Base-by-base conservation (phyloP, 2,888 invertebrate genomes). In the Morpho deidamia region DNA sequence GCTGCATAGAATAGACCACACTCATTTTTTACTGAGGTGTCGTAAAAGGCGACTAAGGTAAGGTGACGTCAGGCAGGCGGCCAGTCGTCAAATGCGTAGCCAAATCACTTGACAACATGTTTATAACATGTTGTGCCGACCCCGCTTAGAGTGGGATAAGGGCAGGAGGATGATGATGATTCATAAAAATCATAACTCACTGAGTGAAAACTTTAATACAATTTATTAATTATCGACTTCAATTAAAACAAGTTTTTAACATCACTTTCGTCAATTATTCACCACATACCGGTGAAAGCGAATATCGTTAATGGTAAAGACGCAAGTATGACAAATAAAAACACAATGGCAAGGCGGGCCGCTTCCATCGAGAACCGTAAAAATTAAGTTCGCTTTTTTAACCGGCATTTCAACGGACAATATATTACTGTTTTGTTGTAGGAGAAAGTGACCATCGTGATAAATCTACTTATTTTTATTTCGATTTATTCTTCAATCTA, bases 321-420 rank as follows among this genome's bases (percentile, higher is more conserved):
- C 63, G 61, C 61, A 49, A 60, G 45, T 56, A 54, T 9, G 35
- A 38, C 34, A 57, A 60, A 59, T 10, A 53, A 61, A 62, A 57
- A 48, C 46, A 55, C 49, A 44, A 45, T 41, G 52, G 55, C 47
- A 49, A 58, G 57, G 56, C 60, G 59, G 56, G 52, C 48, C 35
- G 45, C 23, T 23, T 51, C 56, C 32, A 50, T 55, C 57, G 77
- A 77, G 75, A 77, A 59, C 70, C 83, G 78, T 81, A 72, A 80
- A 83, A 86, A 85, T 87, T 78, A 74, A 83, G 76, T 85, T 86
- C 82, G 59, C 75, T 83, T 84, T 83, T 84, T 78, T 69, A 64
- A 60, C 64, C 51, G 65, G 62, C 74, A 69, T 69, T 71, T 71
- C 55, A 53, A 53, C 54, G 42, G 57, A 62, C 67, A 71, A 69